Base-by-base conservation (phyloP, 2,888 invertebrate species). In the Troilus luridus region DNA sequence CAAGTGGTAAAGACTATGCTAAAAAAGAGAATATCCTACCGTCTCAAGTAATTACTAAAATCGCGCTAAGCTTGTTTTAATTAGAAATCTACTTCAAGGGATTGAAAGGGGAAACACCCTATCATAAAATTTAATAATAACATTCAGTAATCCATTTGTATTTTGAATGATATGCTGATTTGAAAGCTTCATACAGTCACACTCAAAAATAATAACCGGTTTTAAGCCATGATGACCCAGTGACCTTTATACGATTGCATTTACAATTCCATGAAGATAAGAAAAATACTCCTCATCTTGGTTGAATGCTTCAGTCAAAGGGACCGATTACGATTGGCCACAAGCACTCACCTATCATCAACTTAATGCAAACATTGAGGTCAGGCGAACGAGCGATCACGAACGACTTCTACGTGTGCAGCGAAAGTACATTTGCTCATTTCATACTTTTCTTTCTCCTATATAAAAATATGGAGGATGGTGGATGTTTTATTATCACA, bases 371-470 rank as follows among this genome's bases (percentile, higher is more conserved):
- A 77, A 77, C 72, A 77, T 77, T 77, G 21, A 77, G 72, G 72
- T 77, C 72, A 77, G 41, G 72, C 72, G 27, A 77, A 41, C 72
- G 72, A 77, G 41, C 72, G 72, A 41, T 77, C 72, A 77, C 72
- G 72, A 77, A 77, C 72, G 72, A 77, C 72, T 77, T 41, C 72
- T 41, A 77, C 72, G 41, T 77, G 41, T 77, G 1, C 2, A 77
- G 72, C 17, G 72, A 77, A 77, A 77, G 72, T 77, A 41, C 17
- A 77, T 77, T 77, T 77, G 27, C 7, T 41, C 72, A 17, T 77
- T 77, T 41, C 24, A 27, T 7, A 7, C 8, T 67, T 67, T 67
- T 24, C 67, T 14, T 67, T 24, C 24, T 3, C 24, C 12, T 5
- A 67, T 0, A 17, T 72, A 19, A 41, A 17, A 7, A 17, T 77